Conservation (phyloP, 2,113 vertebrate species). For the Erpornis zantholeuca region DNA sequence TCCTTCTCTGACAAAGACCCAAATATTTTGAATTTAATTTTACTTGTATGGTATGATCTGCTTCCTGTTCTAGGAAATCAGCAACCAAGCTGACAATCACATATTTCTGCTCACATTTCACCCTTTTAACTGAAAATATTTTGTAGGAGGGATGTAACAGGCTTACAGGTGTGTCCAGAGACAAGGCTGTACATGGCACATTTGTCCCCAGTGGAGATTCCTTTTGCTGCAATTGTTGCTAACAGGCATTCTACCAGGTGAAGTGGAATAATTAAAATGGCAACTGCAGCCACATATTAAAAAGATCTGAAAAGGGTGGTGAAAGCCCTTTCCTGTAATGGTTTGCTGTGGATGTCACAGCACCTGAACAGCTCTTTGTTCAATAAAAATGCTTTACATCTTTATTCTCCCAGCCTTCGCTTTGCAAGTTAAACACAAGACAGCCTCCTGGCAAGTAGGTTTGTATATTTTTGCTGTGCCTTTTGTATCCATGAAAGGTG, state of each 20-base stretch:
- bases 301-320: neutral
- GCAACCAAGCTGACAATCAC: neutral
- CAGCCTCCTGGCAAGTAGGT: neutral
- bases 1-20: neutral
- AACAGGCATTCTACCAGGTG: neutral
- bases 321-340: neutral
- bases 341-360: neutral
- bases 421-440: neutral
- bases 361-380: neutral
- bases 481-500: neutral
- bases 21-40: neutral
- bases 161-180: neutral
- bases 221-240: neutral
- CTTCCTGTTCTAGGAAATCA: neutral
- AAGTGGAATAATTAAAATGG: conserved; percentile 13
- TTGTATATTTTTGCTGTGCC: neutral
- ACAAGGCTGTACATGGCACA: neutral
- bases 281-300: neutral
- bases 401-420: neutral
- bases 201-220: neutral
- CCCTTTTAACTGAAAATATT: neutral
- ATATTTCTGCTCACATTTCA: neutral
- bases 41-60: neutral
- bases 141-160: neutral
- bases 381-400: neutral